These are phyloP conservation scores for Gambusia yucatana DNA, from an alignment of 2,797 vertebrate species.

Conservation along the genomic window DNA sequence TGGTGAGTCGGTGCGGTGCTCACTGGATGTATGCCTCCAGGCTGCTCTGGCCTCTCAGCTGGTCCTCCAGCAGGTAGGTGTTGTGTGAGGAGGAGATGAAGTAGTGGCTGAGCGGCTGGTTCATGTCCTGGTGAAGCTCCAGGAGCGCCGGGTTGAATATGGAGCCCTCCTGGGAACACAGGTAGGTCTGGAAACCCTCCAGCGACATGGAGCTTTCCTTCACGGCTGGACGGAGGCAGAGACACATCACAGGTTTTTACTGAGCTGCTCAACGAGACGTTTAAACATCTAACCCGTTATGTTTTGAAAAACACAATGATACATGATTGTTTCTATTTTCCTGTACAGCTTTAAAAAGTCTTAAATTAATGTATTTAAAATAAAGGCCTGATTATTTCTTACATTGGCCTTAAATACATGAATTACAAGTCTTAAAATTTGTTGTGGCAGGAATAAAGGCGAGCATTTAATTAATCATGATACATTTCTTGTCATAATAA, in stretches of 20 bases:
- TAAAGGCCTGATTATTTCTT: too few relatives aligned
- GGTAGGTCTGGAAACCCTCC: slow-evolving; percentile 93
- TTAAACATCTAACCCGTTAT: background rate
- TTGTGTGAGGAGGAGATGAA: slow-evolving; percentile 98
- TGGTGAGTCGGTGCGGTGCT: slow-evolving; percentile 26
- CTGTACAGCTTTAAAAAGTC: too few relatives aligned
- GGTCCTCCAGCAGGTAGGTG: slow-evolving; percentile 95
- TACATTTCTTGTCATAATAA: too few relatives aligned
- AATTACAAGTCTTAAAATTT: too few relatives aligned
- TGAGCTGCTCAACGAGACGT: background rate
- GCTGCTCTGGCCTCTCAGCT: slow-evolving; percentile 94
- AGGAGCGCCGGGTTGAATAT: slow-evolving; percentile 85
- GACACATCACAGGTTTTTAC: background rate
- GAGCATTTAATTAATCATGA: too few relatives aligned
- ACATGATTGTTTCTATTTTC: background rate
- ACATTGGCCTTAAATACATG: too few relatives aligned
- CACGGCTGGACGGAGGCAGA: slow-evolving; percentile 79
- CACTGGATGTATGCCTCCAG: slow-evolving; percentile 95
- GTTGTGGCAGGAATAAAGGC: too few relatives aligned
- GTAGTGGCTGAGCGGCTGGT: slow-evolving; percentile 91
- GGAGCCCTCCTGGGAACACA: slow-evolving; percentile 90
- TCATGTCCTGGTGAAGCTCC: slow-evolving; percentile 91
- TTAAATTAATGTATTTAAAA: too few relatives aligned
- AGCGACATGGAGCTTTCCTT: slow-evolving; percentile 85
- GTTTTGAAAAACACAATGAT: background rate